Percentiles rank a stretch among this genome's conserved stretches.
Conservation (phyloP, 1,140 invertebrate genomes). For the Spodoptera litura region DNA sequence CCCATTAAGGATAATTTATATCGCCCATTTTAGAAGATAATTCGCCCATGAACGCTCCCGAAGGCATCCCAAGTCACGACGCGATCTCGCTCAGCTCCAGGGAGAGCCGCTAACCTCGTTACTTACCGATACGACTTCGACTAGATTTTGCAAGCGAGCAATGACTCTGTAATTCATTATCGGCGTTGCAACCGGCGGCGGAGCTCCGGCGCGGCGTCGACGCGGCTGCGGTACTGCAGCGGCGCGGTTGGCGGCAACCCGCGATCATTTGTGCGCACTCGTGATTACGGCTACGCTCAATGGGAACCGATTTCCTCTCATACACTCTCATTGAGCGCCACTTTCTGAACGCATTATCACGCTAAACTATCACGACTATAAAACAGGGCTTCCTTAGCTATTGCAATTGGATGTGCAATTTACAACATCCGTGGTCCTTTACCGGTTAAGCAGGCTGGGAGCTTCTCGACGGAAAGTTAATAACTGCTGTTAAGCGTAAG, state of each 20-base stretch:
- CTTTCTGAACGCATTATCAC: constrained; percentile 63
- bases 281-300: constrained; percentile 73
- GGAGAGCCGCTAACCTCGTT: constrained; percentile 74
- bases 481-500: constrained; percentile 22
- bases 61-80: constrained; percentile 72
- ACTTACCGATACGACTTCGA: constrained; percentile 68
- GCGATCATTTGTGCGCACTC: constrained; percentile 72
- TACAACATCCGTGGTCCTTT: constrained; percentile 51
- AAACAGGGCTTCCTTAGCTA: constrained; percentile 46
- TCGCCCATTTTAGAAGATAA: constrained; percentile 74
- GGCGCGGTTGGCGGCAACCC: constrained; percentile 2
- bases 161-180: constrained; percentile 77
- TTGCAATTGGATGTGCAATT: constrained; percentile 48
- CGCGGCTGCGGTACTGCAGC: constrained; percentile 2
- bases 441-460: constrained; percentile 39
- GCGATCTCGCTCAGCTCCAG: constrained; percentile 56
- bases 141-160: constrained; percentile 79
- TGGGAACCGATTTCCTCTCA: constrained; percentile 68
- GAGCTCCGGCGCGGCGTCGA: constrained; percentile 37
- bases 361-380: constrained; percentile 57
- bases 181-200: constrained; percentile 58
- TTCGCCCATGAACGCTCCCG: constrained; percentile 71
- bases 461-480: constrained; percentile 29
- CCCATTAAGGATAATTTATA: constrained; percentile 75
- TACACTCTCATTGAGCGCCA: constrained; percentile 65